These are phyloP conservation scores for Therioaphis trifolii DNA, from an alignment of 2,888 invertebrate genomes.

Conservation along the genomic window DNA sequence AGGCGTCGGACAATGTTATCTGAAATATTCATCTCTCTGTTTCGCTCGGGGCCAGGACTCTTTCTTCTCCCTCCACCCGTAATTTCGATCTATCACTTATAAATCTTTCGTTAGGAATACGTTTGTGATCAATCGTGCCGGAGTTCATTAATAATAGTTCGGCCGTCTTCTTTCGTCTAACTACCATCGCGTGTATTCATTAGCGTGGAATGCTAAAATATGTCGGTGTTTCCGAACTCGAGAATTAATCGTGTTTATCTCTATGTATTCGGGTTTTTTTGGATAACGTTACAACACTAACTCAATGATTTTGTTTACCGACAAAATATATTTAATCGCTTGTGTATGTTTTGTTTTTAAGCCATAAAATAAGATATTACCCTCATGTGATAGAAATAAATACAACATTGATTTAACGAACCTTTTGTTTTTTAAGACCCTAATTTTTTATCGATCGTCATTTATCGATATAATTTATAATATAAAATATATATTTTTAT, in stretches of 20 bases:
- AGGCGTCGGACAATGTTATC: conserved; percentile 52
- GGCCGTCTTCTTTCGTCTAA: background rate
- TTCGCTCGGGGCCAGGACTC: conserved; percentile 3
- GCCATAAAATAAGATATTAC: background rate
- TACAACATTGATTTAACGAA: conserved; percentile 16
- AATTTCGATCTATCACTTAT: conserved; percentile 32
- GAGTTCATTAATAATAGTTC: conserved; percentile 18
- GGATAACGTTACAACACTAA: background rate
- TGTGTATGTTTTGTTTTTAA: background rate
- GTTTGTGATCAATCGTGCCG: conserved; percentile 18
- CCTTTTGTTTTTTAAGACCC: conserved; percentile 28
- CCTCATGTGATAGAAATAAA: background rate
- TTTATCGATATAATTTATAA: background rate
- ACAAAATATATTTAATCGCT: background rate
- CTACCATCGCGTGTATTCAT: background rate
- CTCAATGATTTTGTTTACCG: background rate
- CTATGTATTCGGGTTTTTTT: background rate
- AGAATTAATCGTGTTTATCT: conserved; percentile 22
- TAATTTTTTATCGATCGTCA: conserved; percentile 5
- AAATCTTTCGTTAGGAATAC: background rate
- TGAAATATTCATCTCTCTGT: conserved; percentile 34
- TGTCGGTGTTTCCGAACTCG: background rate
- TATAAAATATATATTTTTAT: background rate
- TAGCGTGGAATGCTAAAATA: conserved; percentile 1
- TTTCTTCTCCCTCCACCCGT: background rate